phyloP scores from a whole-genome alignment of 2,888 invertebrate genomes.

The Drosophila paranaensis region DNA sequence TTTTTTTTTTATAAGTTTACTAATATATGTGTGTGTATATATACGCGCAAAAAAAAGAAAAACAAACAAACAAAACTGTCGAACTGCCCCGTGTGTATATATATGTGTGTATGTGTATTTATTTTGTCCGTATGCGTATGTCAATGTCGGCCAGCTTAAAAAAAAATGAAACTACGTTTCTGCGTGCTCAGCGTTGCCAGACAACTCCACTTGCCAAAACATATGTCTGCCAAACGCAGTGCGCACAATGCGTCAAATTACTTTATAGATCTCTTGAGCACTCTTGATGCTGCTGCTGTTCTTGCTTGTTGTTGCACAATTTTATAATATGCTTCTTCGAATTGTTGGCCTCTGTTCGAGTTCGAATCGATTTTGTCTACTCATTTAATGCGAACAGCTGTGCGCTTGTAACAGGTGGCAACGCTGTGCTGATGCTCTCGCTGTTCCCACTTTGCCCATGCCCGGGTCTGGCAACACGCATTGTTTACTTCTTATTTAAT shows the following conservation, averaged over 20 bases:
- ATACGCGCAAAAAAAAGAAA: constrained; percentile 1
- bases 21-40: too few relatives aligned
- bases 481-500: constrained; percentile 2
- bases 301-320: neutral
- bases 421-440: neutral
- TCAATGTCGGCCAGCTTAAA: constrained; percentile 57
- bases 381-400: neutral
- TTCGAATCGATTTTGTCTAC: neutral
- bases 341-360: neutral
- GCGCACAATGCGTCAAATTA: neutral
- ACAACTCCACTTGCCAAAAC: neutral
- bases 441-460: too few relatives aligned
- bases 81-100: constrained; percentile 6
- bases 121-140: constrained; percentile 50
- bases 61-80: constrained; percentile 25
- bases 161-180: constrained; percentile 59
- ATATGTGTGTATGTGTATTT: constrained; percentile 41
- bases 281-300: neutral
- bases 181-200: constrained; percentile 38
- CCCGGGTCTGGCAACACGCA: constrained; percentile 22
- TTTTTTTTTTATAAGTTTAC: constrained; percentile 9
- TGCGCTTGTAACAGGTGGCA: constrained; percentile 4
- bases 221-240: neutral
- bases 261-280: neutral
- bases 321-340: neutral